These are phyloP conservation scores for Oryzias dopingdopingensis DNA, from an alignment of 2,797 vertebrate genomes.

Conservation along the genomic window DNA sequence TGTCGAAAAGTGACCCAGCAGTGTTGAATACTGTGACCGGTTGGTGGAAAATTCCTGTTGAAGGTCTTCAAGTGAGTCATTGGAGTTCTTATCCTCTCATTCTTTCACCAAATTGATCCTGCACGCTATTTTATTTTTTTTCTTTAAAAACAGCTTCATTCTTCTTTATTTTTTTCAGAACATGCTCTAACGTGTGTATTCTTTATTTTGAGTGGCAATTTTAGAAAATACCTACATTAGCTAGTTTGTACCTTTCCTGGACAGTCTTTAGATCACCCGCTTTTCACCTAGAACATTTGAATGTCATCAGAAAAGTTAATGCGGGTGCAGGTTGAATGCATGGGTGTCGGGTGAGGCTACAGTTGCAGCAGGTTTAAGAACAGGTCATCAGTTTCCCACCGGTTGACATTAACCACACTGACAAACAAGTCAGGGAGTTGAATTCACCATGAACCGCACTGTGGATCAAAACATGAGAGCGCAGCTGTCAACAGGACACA, in stretches of 20 bases:
- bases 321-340: background rate
- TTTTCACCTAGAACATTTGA: background rate
- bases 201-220: too few species aligned
- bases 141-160: too few species aligned
- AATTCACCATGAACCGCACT: conserved; percentile 17
- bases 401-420: conserved; percentile 26
- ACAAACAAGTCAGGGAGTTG: conserved; percentile 27
- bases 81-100: too few species aligned
- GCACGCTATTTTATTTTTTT: too few species aligned
- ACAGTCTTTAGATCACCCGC: background rate
- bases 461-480: conserved; percentile 21
- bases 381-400: conserved; percentile 48
- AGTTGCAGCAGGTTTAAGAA: conserved; percentile 24
- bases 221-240: background rate
- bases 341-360: background rate
- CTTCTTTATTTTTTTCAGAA: too few species aligned
- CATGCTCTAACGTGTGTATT: too few species aligned
- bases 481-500: conserved; percentile 1
- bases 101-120: too few species aligned
- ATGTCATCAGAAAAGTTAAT: too few species aligned
- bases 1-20: too few species aligned
- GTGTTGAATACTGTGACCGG: too few species aligned
- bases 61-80: too few species aligned
- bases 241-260: background rate
- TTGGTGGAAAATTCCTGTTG: too few species aligned